A percentile compares a stretch with the other conserved stretches of the same genome.
Conservation (phyloP, 2,113 vertebrate species). For the Chrysemys picta region DNA sequence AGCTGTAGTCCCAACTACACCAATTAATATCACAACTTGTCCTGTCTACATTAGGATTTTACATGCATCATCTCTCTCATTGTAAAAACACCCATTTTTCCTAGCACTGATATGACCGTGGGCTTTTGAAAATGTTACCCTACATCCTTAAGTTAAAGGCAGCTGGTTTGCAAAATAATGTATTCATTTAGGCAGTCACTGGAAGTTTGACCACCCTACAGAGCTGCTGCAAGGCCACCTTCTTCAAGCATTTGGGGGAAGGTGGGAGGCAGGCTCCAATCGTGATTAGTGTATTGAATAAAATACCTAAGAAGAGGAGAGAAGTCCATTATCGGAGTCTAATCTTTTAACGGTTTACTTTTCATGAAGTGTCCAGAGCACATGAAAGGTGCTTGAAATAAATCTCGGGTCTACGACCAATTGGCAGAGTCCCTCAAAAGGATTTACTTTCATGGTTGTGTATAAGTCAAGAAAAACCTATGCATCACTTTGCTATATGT, state of each 20-base stretch:
- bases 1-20: rapidly evolving
- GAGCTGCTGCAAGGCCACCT: neutral
- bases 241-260: neutral
- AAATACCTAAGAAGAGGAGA: neutral
- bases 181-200: neutral
- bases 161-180: neutral
- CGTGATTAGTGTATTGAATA: neutral
- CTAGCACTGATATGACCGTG: neutral
- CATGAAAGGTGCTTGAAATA: neutral
- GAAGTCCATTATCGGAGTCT: neutral
- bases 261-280: neutral
- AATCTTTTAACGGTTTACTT: neutral
- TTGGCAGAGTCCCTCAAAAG: neutral
- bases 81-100: neutral
- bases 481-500: neutral
- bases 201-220: neutral
- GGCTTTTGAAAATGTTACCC: neutral
- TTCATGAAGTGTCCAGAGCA: neutral
- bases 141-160: neutral
- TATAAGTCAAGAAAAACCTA: neutral
- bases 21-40: neutral
- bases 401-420: neutral
- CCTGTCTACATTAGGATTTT: rapidly evolving
- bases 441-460: neutral
- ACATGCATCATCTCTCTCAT: rapidly evolving